These are phyloP conservation scores for Tuta absoluta DNA, from an alignment of 2,888 invertebrate genomes.

Conservation along the genomic window DNA sequence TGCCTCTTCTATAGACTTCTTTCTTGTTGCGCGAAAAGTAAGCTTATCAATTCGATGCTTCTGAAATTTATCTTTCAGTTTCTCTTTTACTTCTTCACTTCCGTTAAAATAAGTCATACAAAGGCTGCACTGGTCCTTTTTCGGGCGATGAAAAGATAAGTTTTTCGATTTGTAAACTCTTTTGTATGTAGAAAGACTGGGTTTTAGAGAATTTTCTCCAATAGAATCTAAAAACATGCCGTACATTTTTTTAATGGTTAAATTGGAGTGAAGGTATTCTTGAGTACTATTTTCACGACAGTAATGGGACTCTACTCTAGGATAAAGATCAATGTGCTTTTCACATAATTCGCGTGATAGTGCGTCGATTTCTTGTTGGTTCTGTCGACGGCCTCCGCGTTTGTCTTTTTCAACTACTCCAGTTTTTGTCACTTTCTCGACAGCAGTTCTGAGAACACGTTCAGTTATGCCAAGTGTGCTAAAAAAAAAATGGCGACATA, in stretches of 20 bases:
- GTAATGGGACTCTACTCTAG: slow-evolving; percentile 28
- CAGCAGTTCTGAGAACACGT: slow-evolving; percentile 20
- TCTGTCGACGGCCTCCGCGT: slow-evolving; percentile 23
- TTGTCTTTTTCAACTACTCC: slow-evolving; percentile 21
- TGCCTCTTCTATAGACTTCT: slow-evolving; percentile 16
- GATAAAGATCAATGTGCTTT: slow-evolving; percentile 16
- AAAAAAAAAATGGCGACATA: background rate
- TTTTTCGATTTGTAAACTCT: slow-evolving; percentile 24
- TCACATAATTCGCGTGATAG: background rate
- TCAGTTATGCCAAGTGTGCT: slow-evolving; percentile 5
- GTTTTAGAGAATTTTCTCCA: background rate
- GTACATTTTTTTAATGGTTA: slow-evolving; percentile 22
- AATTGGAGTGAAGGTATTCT: slow-evolving; percentile 24
- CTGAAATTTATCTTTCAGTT: slow-evolving; percentile 19
- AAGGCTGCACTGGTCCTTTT: slow-evolving; percentile 28
- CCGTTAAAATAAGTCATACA: slow-evolving; percentile 25
- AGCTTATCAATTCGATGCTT: slow-evolving; percentile 17
- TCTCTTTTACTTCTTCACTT: slow-evolving; percentile 19
- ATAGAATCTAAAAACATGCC: slow-evolving; percentile 17
- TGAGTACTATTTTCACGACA: slow-evolving; percentile 23
- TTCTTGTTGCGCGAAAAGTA: slow-evolving; percentile 19
- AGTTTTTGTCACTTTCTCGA: slow-evolving; percentile 16
- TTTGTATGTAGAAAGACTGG: slow-evolving; percentile 24
- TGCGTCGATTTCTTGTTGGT: background rate
- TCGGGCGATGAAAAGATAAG: slow-evolving; percentile 30